Conservation (phyloP, 2,888 invertebrate genomes). For the Phasia obesa region DNA sequence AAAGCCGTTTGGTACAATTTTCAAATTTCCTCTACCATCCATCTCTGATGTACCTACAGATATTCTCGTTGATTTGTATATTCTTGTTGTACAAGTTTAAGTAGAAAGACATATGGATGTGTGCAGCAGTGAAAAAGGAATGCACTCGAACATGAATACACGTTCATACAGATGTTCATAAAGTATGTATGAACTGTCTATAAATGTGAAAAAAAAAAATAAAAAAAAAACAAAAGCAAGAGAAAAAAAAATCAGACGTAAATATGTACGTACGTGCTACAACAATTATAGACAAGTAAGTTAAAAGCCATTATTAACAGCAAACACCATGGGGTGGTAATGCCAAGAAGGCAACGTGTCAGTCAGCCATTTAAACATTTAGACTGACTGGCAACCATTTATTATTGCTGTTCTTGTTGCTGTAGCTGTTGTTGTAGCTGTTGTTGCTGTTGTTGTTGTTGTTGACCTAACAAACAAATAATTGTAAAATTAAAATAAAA, state of each 20-base stretch:
- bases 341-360: slow-evolving; percentile 59
- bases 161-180: not conserved
- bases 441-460: slow-evolving; percentile 48
- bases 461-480: slow-evolving; percentile 63
- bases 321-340: slow-evolving; percentile 63
- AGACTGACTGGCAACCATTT: slow-evolving; percentile 60
- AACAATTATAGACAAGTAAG: slow-evolving; percentile 61
- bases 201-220: slow-evolving; percentile 18
- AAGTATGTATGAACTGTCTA: slow-evolving; percentile 4
- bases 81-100: slow-evolving; percentile 17
- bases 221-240: not conserved
- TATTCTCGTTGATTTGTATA: slow-evolving; percentile 9
- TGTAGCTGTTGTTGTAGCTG: too few relatives aligned
- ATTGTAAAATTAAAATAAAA: slow-evolving; percentile 49
- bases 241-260: slow-evolving; percentile 42
- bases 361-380: slow-evolving; percentile 58
- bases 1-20: too few relatives aligned
- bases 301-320: slow-evolving; percentile 63
- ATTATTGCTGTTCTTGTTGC: slow-evolving; percentile 19
- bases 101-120: slow-evolving; percentile 49
- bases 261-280: slow-evolving; percentile 54
- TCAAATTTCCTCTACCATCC: too few relatives aligned
- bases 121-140: slow-evolving; percentile 66
- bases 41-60: too few relatives aligned
- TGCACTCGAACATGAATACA: slow-evolving; percentile 46